These are phyloP conservation scores for Hirtodrosophila alboralis DNA, from an alignment of 2,888 invertebrate genomes.

Conservation along the genomic window DNA sequence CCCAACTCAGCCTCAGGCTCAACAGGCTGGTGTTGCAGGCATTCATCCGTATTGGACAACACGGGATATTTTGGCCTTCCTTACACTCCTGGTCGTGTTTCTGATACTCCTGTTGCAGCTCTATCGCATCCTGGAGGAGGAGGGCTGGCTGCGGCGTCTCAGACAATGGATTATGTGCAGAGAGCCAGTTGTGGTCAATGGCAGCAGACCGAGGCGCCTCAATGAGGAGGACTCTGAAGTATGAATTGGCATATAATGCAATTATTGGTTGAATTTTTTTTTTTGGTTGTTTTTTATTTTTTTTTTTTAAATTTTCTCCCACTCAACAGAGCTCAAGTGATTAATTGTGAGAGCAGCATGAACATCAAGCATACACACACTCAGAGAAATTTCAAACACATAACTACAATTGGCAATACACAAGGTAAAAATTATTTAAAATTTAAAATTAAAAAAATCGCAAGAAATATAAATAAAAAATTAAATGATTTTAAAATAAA, in stretches of 20 bases:
- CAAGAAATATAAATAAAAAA: no score
- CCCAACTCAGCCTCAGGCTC: slow-evolving; percentile 7
- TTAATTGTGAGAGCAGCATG: slow-evolving; percentile 41
- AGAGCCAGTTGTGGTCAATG: slow-evolving; percentile 16
- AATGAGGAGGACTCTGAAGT: slow-evolving; percentile 77
- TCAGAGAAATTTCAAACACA: slow-evolving; percentile 30
- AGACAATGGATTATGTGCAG: slow-evolving; percentile 31
- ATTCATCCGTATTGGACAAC: slow-evolving; percentile 82
- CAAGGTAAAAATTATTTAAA: slow-evolving; percentile 21
- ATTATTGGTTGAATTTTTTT: slow-evolving; percentile 3
- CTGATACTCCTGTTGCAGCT: slow-evolving; percentile 77
- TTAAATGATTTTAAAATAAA: no score
- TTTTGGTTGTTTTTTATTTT: slow-evolving; percentile 19
- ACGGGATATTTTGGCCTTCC: slow-evolving; percentile 74
- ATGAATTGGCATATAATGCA: slow-evolving; percentile 49
- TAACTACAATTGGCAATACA: slow-evolving; percentile 32
- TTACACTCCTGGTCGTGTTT: slow-evolving; percentile 76
- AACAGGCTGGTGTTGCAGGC: slow-evolving; percentile 42
- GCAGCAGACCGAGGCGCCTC: slow-evolving; percentile 50
- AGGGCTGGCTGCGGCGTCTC: slow-evolving; percentile 66
- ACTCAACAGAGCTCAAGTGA: slow-evolving; percentile 59
- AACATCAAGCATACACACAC: slow-evolving; percentile 38
- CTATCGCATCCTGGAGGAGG: slow-evolving; percentile 78
- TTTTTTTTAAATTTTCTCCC: slow-evolving; percentile 37
- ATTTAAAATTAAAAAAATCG: background rate